phyloP scores from a whole-genome alignment of 2,888 invertebrate species.

The Calameuta pallipes region DNA sequence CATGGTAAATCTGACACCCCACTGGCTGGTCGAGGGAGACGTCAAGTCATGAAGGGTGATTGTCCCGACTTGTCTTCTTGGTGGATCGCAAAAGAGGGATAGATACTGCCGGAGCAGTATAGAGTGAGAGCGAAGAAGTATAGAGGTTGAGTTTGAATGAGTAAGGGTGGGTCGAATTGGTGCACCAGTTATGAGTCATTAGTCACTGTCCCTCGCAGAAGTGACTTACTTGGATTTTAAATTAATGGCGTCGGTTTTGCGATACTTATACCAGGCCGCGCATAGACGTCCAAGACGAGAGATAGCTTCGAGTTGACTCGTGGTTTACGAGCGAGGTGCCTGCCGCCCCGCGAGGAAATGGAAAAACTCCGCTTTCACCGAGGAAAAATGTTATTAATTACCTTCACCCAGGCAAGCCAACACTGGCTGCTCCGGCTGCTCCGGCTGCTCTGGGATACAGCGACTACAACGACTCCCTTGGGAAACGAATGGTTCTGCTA shows the following conservation, averaged over 20 bases:
- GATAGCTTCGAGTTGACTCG: conserved; percentile 5
- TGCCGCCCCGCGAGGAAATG: conserved; percentile 1
- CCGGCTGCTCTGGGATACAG: background rate
- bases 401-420: background rate
- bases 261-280: conserved; percentile 35
- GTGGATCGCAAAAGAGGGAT: background rate
- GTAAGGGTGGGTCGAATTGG: conserved; percentile 1
- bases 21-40: background rate
- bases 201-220: conserved; percentile 56
- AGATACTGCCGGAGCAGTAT: background rate
- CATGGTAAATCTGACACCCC: background rate
- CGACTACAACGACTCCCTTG: conserved; percentile 1
- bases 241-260: conserved; percentile 54
- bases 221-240: conserved; percentile 55
- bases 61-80: conserved; percentile 2
- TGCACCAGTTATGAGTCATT: conserved; percentile 44
- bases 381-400: conserved; percentile 13
- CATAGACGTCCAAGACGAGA: background rate
- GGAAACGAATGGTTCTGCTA: conserved; percentile 4
- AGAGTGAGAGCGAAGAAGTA: background rate
- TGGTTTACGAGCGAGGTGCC: conserved; percentile 8
- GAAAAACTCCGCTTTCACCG: conserved; percentile 4
- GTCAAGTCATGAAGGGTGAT: background rate
- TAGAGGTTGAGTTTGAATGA: background rate
- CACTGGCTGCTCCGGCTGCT: background rate